A percentile compares a stretch with the other conserved stretches of the same genome.
phyloP scores from a whole-genome alignment of 2,888 invertebrate species.

The Eupithecia exiguata region DNA sequence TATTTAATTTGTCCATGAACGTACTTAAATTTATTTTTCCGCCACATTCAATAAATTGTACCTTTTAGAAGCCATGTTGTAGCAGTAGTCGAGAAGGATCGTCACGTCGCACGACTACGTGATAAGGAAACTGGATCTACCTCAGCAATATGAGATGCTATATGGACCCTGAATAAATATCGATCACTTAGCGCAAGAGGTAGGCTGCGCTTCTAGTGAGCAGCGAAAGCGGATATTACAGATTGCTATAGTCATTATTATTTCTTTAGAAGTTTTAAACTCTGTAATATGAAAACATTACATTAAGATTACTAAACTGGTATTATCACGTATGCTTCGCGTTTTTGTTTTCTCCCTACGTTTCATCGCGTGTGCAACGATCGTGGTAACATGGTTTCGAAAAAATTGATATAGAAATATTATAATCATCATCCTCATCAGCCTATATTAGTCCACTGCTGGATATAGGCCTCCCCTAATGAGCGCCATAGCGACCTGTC shows the following conservation, averaged over 20 bases:
- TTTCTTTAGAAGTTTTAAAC: not conserved
- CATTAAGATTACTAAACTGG: not conserved
- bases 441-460: too few relatives aligned
- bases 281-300: not conserved
- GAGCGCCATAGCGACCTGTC: too few relatives aligned
- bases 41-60: conserved; percentile 31
- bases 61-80: conserved; percentile 26
- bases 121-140: conserved; percentile 36
- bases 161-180: conserved; percentile 32
- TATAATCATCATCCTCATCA: too few relatives aligned
- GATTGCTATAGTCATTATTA: not conserved
- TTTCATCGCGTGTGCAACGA: not conserved
- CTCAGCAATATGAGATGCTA: conserved; percentile 33
- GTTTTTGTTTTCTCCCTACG: not conserved
- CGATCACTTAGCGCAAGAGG: conserved; percentile 20
- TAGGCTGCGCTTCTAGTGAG: not conserved
- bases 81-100: conserved; percentile 32
- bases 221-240: not conserved
- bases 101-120: conserved; percentile 37
- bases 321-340: not conserved
- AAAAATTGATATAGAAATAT: too few relatives aligned
- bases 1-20: not conserved
- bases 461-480: too few relatives aligned
- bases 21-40: conserved; percentile 2
- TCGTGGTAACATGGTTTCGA: not conserved